These are phyloP conservation scores for Eulemur rubriventer DNA, from an alignment of 2,797 vertebrate species.

Conservation along the genomic window DNA sequence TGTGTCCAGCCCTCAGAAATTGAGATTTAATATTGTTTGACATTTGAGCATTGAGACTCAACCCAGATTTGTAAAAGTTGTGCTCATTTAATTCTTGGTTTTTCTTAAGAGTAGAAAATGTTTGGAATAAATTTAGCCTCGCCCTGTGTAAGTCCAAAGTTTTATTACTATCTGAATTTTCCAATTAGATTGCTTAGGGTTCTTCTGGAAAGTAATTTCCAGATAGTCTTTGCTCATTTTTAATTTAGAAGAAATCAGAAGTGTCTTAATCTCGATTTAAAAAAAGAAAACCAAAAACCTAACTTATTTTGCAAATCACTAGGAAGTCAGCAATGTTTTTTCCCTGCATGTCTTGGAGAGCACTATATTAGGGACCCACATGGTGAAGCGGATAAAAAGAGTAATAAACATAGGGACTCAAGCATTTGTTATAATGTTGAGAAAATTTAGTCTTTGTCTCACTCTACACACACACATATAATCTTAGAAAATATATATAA, in stretches of 20 bases:
- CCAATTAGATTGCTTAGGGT: not conserved
- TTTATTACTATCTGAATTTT: constrained; percentile 21
- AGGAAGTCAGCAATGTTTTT: not conserved
- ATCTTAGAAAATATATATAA: not conserved
- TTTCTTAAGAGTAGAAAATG: constrained; percentile 43
- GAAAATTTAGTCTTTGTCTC: not conserved
- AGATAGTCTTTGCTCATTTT: not conserved
- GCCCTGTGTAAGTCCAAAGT: not conserved
- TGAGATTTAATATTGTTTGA: constrained; percentile 62
- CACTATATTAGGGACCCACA: not conserved
- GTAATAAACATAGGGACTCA: not conserved
- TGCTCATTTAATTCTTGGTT: constrained; percentile 36
- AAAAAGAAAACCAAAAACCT: not conserved
- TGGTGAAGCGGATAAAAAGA: not conserved
- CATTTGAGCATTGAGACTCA: not conserved
- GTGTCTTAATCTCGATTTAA: not conserved
- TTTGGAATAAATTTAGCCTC: not conserved
- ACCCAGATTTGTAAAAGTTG: not conserved
- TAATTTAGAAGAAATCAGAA: not conserved
- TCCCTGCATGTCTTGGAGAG: not conserved
- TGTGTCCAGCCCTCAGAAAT: constrained; percentile 50
- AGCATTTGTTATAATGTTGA: not conserved
- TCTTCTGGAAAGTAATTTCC: constrained; percentile 28
- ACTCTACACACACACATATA: not conserved
- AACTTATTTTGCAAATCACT: not conserved